Percentiles rank a stretch among this genome's conserved stretches.
Conservation (phyloP, 2,888 invertebrate species). For the Cremastinae sp. region DNA sequence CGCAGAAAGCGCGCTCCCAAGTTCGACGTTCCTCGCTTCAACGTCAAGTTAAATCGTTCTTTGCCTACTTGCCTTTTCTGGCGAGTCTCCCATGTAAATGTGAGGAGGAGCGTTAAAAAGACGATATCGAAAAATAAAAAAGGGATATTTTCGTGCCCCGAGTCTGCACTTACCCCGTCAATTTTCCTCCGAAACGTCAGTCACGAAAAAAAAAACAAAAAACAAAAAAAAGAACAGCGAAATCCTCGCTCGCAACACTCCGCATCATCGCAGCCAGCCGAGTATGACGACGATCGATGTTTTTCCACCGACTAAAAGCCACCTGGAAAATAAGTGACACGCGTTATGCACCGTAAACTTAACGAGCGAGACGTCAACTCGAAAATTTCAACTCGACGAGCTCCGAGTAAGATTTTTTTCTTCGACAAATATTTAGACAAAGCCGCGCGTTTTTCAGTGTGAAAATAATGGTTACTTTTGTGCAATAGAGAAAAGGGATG, state of each 20-base stretch:
- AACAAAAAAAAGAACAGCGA: no score
- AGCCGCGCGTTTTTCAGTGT: no score
- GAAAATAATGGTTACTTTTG: no score
- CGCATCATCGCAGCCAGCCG: constrained; percentile 25
- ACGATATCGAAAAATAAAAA: neutral
- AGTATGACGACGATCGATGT: constrained; percentile 38
- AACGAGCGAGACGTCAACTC: no score
- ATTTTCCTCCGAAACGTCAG: constrained; percentile 34
- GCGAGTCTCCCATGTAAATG: constrained; percentile 27
- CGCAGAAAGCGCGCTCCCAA: constrained; percentile 10
- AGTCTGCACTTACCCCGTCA: constrained; percentile 30
- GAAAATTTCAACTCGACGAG: no score
- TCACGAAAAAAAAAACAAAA: constrained; percentile 10
- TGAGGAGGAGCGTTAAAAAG: neutral
- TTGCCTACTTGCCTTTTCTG: constrained; percentile 61
- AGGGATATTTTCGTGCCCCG: constrained; percentile 15
- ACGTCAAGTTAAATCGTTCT: constrained; percentile 57
- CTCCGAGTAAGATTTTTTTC: no score
- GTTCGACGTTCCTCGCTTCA: constrained; percentile 43
- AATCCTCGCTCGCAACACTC: constrained; percentile 35
- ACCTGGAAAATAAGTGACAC: constrained; percentile 27
- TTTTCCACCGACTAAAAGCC: constrained; percentile 25
- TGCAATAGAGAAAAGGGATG: no score
- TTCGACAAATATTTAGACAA: no score
- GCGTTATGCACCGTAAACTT: no score